Evolutionary conservation across 2,888 invertebrate species (phyloP), one percentile per base, ranked within the genome.

Genomic region (Leucozona laternaria): DNA sequence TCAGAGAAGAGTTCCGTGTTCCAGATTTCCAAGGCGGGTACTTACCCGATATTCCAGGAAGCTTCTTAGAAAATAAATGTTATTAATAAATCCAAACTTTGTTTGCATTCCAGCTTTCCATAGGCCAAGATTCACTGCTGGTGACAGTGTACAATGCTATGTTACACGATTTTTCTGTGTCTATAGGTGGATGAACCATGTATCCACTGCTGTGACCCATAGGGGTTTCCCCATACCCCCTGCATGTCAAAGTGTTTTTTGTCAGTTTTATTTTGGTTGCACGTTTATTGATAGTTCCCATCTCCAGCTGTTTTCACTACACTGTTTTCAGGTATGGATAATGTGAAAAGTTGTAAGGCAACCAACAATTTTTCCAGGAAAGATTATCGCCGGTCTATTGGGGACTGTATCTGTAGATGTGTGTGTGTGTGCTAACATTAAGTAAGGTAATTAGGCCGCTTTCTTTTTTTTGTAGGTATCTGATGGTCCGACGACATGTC

Each of bases 361-460:
- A 37, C 43, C 64, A 55, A 17, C 25, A 75, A 22, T 34, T 37
- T 55, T 73, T 62, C 48, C 75, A 60, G 53, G 68, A 64, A 40
- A 55, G 76, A 76, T 79, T 76, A 79, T 84, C 79, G 10, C 72
- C n/a, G 68, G 66, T 55, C 31, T 85, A 62, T 11, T 79, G 66
- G 53, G 64, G 20, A 11, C 40, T 8, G 31, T 50, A 13, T 13
- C 2, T 71, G 28, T 40, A 11, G 43, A 11, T 77, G 10, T 66
- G 53, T 80, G 50, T 80, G 58, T 79, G 64, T 79, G 25, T 34
- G 60, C 64, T 20, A 20, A 62, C 72, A 80, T 85, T 73, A 73
- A 80, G 77, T 55, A 70, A 85, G 77, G 80, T 85, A 80, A 85
- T 85, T 85, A 85, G 77, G 72, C 77, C 72, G 85, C 62, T 72